A percentile compares a stretch with the other conserved stretches of the same genome.
Evolutionary conservation across 2,113 vertebrate species (phyloP).

Genomic region (Rhinolophus sinicus): DNA sequence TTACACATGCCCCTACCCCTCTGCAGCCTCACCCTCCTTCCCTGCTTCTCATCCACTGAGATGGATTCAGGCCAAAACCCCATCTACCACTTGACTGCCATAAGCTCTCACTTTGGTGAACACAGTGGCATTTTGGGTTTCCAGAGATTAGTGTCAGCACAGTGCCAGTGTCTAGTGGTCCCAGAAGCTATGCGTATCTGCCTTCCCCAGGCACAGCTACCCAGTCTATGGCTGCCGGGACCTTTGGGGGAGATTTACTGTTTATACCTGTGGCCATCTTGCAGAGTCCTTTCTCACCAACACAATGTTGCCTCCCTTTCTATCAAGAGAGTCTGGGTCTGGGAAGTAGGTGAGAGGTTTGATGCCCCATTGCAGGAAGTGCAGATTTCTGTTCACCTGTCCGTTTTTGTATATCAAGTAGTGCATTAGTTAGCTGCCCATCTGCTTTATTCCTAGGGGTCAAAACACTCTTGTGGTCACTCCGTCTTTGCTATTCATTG

Average conservation of each 20-base stretch:
- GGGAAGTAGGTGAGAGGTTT: too few species aligned
- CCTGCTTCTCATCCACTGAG: too few species aligned
- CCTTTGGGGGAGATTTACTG: too few species aligned
- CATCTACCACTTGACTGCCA: background rate
- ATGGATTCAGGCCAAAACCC: background rate
- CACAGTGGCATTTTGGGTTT: background rate
- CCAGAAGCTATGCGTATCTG: background rate
- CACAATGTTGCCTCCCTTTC: background rate
- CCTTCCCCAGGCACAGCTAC: background rate
- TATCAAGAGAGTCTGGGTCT: background rate
- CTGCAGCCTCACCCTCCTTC: background rate
- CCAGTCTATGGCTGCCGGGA: background rate
- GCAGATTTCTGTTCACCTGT: background rate
- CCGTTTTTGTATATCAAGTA: too few species aligned
- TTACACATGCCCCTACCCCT: background rate
- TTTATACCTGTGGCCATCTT: background rate
- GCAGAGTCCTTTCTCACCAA: background rate
- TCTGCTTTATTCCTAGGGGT: background rate
- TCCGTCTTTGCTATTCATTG: background rate
- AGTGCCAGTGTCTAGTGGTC: background rate
- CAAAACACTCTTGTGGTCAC: background rate
- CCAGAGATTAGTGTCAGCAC: background rate
- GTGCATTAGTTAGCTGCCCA: background rate
- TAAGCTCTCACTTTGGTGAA: background rate
- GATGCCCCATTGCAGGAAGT: too few species aligned